phyloP scores from a whole-genome alignment of 2,797 vertebrate genomes.

The Acanthurus tractus region DNA sequence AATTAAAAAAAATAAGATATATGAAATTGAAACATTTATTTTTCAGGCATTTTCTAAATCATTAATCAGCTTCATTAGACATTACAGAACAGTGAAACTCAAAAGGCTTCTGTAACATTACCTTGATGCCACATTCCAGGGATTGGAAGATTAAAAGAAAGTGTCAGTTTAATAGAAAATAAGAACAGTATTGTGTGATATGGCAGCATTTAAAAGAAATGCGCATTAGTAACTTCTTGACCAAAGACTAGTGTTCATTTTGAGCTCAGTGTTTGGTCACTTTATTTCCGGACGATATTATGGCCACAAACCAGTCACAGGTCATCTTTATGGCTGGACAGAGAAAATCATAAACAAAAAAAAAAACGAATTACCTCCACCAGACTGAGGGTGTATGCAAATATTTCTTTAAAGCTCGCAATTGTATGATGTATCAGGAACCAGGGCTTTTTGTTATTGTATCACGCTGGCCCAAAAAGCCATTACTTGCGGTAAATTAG shows the following conservation, averaged over 20 bases:
- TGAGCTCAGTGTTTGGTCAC: not conserved
- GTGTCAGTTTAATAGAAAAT: not conserved
- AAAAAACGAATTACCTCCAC: not conserved
- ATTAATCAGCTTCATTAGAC: not conserved
- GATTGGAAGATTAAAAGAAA: not conserved
- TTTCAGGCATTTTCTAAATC: not conserved
- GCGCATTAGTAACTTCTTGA: not conserved
- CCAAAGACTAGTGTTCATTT: not conserved
- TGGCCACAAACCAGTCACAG: slow-evolving; percentile 50
- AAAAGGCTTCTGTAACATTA: not conserved
- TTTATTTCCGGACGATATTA: slow-evolving; percentile 29
- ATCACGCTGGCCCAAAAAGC: not conserved
- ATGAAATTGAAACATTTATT: not conserved
- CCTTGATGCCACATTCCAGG: not conserved
- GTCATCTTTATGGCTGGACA: slow-evolving; percentile 42
- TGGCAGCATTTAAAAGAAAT: too few relatives aligned
- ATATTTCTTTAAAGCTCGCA: slow-evolving; percentile 18
- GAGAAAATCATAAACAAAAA: not conserved
- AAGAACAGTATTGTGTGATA: not conserved
- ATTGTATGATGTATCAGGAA: not conserved
- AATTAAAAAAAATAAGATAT: not conserved
- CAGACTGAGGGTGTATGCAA: not conserved
- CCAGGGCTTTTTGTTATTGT: not conserved
- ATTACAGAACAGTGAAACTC: not conserved
- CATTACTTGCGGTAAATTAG: not conserved